Conservation (phyloP, 2,888 invertebrate species). For the Brachyptera putata region DNA sequence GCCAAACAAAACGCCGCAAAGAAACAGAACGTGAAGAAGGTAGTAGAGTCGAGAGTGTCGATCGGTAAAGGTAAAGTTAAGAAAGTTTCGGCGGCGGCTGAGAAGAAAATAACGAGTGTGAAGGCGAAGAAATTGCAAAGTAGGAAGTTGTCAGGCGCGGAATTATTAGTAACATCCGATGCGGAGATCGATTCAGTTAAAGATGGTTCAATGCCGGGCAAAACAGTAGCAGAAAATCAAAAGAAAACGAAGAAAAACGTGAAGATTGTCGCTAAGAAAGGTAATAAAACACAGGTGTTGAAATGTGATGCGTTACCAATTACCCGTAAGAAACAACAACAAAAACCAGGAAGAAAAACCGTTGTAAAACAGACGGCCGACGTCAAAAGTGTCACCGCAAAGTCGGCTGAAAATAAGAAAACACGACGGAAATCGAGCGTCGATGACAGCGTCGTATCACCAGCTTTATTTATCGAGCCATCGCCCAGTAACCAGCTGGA, state of each 20-base stretch:
- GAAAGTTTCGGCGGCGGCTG: not conserved
- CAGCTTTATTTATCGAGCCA: not conserved
- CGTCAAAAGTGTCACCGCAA: not conserved
- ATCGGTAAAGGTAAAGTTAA: not conserved
- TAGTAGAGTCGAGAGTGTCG: not conserved
- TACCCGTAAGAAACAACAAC: too few relatives aligned
- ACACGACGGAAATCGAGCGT: constrained; percentile 9
- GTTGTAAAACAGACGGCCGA: not conserved
- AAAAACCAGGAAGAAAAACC: too few relatives aligned
- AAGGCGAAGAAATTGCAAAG: constrained; percentile 2
- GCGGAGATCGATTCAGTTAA: not conserved
- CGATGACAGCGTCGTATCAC: not conserved
- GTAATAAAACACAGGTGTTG: too few relatives aligned
- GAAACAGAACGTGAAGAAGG: not conserved
- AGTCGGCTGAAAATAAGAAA: not conserved
- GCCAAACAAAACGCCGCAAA: not conserved
- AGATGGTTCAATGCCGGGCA: not conserved
- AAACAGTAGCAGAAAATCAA: not conserved
- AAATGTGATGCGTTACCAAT: too few relatives aligned
- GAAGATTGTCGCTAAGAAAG: too few relatives aligned
- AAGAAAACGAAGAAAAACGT: too few relatives aligned
- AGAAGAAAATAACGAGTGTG: not conserved
- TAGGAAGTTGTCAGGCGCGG: not conserved
- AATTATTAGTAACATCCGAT: not conserved
- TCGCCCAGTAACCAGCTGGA: not conserved